phyloP scores from a whole-genome alignment of 2,888 invertebrate species.

The Spodoptera picta region DNA sequence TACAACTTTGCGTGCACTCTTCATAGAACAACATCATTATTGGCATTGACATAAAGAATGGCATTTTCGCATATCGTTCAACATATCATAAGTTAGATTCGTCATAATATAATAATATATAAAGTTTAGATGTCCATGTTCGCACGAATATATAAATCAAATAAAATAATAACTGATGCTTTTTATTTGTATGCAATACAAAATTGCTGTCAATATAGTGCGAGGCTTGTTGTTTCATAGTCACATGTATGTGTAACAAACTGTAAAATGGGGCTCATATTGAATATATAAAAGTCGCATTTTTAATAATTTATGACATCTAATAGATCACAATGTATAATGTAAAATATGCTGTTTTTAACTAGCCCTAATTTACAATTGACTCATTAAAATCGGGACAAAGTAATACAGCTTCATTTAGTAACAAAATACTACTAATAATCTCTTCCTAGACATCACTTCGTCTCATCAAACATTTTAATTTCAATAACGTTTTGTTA shows the following conservation, averaged over 20 bases:
- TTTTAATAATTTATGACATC: too few relatives aligned
- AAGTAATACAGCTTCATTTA: background rate
- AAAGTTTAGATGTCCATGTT: constrained; percentile 42
- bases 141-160: constrained; percentile 29
- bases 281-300: constrained; percentile 2
- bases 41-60: constrained; percentile 44
- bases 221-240: constrained; percentile 31
- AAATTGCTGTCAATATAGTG: constrained; percentile 61
- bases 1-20: background rate
- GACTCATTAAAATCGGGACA: constrained; percentile 12
- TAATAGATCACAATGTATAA: too few relatives aligned
- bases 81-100: constrained; percentile 23
- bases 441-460: background rate
- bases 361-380: constrained; percentile 4
- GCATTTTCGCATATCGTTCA: constrained; percentile 25
- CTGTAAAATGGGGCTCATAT: constrained; percentile 18
- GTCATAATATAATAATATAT: constrained; percentile 11
- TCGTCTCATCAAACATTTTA: background rate
- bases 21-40: background rate
- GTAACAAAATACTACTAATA: background rate
- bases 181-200: constrained; percentile 54
- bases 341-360: background rate
- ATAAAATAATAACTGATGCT: constrained; percentile 39
- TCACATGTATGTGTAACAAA: constrained; percentile 10
- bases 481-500: background rate